A percentile compares a stretch with the other conserved stretches of the same genome.
These are phyloP conservation scores for Lasaia peninsularis DNA, from an alignment of 1,140 invertebrate genomes.

Conservation along the genomic window DNA sequence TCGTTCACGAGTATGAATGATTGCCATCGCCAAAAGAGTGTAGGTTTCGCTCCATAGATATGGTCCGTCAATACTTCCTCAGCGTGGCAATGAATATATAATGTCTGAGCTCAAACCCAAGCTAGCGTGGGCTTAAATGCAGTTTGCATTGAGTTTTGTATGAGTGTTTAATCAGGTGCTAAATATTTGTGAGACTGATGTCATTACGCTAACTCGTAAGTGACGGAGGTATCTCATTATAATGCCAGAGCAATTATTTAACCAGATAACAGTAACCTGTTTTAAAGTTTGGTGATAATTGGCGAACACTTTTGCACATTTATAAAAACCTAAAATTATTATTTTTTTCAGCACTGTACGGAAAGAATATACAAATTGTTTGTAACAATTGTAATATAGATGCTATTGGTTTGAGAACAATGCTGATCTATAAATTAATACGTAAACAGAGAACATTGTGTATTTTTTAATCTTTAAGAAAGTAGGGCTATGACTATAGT, in stretches of 20 bases:
- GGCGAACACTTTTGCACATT: background rate
- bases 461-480: no score
- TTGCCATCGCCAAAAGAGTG: constrained; percentile 48
- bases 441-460: no score
- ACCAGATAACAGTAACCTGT: background rate
- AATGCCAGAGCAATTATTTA: background rate
- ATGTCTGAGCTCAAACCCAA: constrained; percentile 31
- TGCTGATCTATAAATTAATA: no score
- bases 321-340: background rate
- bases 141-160: constrained; percentile 66
- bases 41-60: constrained; percentile 73
- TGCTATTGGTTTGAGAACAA: no score
- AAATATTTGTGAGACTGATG: constrained; percentile 20
- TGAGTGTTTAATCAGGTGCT: constrained; percentile 32
- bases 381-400: no score
- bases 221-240: background rate
- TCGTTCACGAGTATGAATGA: constrained; percentile 43
- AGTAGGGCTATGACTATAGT: no score
- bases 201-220: background rate
- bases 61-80: constrained; percentile 62
- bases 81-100: constrained; percentile 69
- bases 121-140: constrained; percentile 51
- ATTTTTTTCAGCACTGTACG: no score
- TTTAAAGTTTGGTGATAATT: background rate
- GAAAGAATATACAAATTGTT: no score